Base-by-base conservation (phyloP, 35 echinoderm and acorn worm species). In the Heliocidaris erythrogramma region DNA sequence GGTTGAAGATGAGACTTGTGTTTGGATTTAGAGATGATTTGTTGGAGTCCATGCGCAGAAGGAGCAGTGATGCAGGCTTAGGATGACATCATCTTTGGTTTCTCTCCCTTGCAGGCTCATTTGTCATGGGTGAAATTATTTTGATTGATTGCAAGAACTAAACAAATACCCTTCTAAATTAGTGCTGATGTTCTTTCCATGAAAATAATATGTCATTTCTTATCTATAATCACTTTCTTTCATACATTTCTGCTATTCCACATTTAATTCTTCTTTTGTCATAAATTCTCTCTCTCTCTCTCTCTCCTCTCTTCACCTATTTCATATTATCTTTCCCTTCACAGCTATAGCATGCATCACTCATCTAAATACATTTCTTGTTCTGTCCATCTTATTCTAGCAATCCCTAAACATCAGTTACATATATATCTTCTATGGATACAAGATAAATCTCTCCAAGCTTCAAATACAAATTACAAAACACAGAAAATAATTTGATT, bases 241-340 rank as follows among this genome's bases (percentile, higher is more conserved):
- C 9, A 47, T 17, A 47, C 87, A 89, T 89, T 17, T 24, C 31
- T 47, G 2, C 87, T 89, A 2, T 5, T 89, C 31, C 47, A 17
- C 31, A 32, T 2, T 47, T 17, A 89, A 17, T 5, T 32, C 30
- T 89, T 6, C 30, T 30, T 35, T 29, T 84, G 69, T 4, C n/a
- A 84, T 84, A 14, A 32, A 4, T 24, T 42, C 14, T 89, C 0
- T 89, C 5, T 89, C 16, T 88, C 16, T 88, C 31, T 88, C 86
- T 88, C 31, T 88, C 86, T 88, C 31, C 86, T 88, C 86, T 88
- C 18, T 88, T 48, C 47, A 35, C n/a, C 69, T 84, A 18, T 84
- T 29, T 84, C 4, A 14, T 4, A 29, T 29, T 2, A 18, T 16
- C 69, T 84, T 84, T 84, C 69, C 35, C 35, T 18, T 84, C 69